phyloP scores from a whole-genome alignment of 2,797 vertebrate species.

The Sternotherus odoratus region DNA sequence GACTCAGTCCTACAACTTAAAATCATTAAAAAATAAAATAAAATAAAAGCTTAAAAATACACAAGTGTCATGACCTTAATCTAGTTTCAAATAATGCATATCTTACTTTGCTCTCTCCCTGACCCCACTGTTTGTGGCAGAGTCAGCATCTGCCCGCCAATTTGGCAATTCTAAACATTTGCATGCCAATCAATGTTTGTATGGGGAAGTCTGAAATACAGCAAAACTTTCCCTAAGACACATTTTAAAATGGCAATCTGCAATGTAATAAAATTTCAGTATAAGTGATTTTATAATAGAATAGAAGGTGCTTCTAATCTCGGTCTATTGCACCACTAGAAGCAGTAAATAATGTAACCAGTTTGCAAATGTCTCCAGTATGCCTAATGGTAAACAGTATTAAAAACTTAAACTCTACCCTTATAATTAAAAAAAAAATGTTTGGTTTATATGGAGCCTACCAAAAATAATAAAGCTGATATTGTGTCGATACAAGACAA shows the following conservation, averaged over 20 bases:
- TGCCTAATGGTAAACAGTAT: not conserved
- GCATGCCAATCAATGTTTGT: slow-evolving; percentile 82
- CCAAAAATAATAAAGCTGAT: not conserved
- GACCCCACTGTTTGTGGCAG: slow-evolving; percentile 77
- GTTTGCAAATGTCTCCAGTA: not conserved
- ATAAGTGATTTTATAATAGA: slow-evolving; percentile 36
- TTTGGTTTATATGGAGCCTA: slow-evolving; percentile 4
- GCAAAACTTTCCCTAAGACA: slow-evolving; percentile 71
- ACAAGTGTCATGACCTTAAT: slow-evolving; percentile 35
- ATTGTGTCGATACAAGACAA: not conserved
- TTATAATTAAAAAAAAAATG: slow-evolving; percentile 11
- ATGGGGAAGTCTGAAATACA: slow-evolving; percentile 75
- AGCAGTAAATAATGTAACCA: not conserved
- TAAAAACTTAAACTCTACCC: slow-evolving; percentile 17
- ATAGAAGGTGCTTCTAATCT: slow-evolving; percentile 27
- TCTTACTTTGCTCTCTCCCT: slow-evolving; percentile 78
- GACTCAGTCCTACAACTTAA: not conserved
- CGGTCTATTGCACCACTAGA: not conserved
- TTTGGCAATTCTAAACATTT: slow-evolving; percentile 82
- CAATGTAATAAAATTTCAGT: slow-evolving; percentile 61
- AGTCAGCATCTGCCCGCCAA: slow-evolving; percentile 78
- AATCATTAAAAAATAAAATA: not conserved
- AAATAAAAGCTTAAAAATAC: slow-evolving; percentile 44
- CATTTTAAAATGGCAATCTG: slow-evolving; percentile 68
- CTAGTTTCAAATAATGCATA: slow-evolving; percentile 65